Percentiles rank a stretch among this genome's conserved stretches.
phyloP scores from a whole-genome alignment of 2,888 invertebrate genomes.

The Crossocerus cetratus region DNA sequence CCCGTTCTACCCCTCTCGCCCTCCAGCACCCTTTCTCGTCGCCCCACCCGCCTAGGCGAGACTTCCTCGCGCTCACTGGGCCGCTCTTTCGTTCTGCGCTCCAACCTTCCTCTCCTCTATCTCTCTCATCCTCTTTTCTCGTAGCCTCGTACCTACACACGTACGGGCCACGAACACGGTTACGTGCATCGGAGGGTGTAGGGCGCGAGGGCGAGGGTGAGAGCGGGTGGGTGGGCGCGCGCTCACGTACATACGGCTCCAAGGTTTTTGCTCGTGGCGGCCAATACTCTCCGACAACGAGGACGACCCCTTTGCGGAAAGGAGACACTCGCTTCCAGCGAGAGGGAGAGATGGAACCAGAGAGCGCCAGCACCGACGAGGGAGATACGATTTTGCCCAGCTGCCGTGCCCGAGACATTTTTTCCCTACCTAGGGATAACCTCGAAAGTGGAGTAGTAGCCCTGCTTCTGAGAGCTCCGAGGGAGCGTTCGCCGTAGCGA shows the following conservation, averaged over 20 bases:
- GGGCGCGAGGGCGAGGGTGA: conserved; percentile 26
- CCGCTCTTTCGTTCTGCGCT: conserved; percentile 30
- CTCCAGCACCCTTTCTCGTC: conserved; percentile 28
- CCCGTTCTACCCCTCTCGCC: conserved; percentile 28
- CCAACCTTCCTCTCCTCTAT: conserved; percentile 37
- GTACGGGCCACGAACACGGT: conserved; percentile 30
- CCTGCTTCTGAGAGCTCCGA: conserved; percentile 42
- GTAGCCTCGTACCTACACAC: conserved; percentile 39
- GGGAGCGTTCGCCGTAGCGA: conserved; percentile 27
- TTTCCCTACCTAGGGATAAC: conserved; percentile 69
- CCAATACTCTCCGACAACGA: conserved; percentile 66
- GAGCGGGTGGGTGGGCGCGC: conserved; percentile 32
- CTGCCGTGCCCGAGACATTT: conserved; percentile 66
- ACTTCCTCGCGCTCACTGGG: conserved; percentile 10
- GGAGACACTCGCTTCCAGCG: conserved; percentile 23
- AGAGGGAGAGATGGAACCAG: background rate
- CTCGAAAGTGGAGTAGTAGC: conserved; percentile 66
- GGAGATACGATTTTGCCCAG: conserved; percentile 69
- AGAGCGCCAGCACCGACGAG: conserved; percentile 20
- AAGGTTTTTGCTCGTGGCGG: conserved; percentile 68
- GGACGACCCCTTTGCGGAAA: conserved; percentile 53
- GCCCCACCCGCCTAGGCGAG: background rate
- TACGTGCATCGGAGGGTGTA: conserved; percentile 29
- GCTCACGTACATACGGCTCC: conserved; percentile 46
- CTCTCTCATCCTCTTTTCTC: conserved; percentile 53